Evolutionary conservation across 2,797 vertebrate genomes (phyloP).

Genomic region (Microhierax caerulescens): DNA sequence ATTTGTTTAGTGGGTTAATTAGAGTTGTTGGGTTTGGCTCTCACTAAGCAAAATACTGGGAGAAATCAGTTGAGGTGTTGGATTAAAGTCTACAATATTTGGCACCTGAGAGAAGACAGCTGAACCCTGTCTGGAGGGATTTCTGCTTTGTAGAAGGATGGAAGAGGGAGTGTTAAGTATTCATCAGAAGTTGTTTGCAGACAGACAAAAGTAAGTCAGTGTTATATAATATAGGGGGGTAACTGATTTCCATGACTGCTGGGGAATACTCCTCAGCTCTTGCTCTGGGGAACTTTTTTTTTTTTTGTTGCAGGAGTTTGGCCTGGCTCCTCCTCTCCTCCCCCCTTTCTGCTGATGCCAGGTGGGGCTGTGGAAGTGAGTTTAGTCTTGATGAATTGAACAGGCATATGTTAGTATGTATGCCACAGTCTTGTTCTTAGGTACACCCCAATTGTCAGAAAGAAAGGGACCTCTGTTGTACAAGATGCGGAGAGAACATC

Average conservation of each 20-base stretch:
- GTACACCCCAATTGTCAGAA: neutral
- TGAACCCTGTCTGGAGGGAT: neutral
- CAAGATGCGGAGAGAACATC: neutral
- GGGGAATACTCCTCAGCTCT: neutral
- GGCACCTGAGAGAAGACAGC: neutral
- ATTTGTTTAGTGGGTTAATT: neutral
- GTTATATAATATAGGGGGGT: neutral
- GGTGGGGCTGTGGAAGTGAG: neutral
- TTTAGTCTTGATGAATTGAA: neutral
- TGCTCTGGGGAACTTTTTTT: neutral
- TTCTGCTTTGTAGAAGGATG: neutral
- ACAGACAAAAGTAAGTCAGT: neutral
- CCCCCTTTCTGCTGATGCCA: neutral
- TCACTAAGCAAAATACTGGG: neutral
- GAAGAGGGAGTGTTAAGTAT: neutral
- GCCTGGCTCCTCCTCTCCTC: neutral
- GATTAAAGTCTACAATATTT: neutral
- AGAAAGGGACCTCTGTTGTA: neutral
- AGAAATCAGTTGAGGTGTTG: neutral
- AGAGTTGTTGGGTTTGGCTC: neutral
- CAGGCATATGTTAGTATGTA: neutral
- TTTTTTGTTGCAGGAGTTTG: neutral
- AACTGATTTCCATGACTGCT: neutral
- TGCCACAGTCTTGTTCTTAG: neutral
- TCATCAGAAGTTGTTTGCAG: neutral